Percentiles rank a stretch among this genome's conserved stretches.
phyloP scores from a whole-genome alignment of 2,888 invertebrate genomes.

The Frankliniella fusca region DNA sequence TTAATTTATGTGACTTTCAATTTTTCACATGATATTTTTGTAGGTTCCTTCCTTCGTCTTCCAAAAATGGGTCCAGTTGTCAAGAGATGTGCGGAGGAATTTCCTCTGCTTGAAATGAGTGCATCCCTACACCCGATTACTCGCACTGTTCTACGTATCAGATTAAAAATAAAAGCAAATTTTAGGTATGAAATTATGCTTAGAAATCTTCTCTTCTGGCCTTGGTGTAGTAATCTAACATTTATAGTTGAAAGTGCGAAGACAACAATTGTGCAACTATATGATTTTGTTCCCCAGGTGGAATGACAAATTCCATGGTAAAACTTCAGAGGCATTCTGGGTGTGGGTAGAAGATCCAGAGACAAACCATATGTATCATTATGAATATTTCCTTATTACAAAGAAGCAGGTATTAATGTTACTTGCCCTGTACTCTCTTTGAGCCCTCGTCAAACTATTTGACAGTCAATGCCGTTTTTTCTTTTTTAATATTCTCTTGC shows the following conservation, averaged over 20 bases:
- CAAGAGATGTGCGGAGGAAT: constrained; percentile 77
- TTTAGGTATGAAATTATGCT: constrained; percentile 45
- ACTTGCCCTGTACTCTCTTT: background rate
- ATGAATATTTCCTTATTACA: constrained; percentile 82
- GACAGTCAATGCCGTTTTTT: background rate
- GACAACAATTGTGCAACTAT: background rate
- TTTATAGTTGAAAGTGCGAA: constrained; percentile 7
- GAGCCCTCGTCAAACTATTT: no score
- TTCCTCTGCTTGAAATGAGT: constrained; percentile 80
- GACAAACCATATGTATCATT: constrained; percentile 90
- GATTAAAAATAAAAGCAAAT: constrained; percentile 70
- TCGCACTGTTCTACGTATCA: constrained; percentile 79
- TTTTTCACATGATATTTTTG: constrained; percentile 27
- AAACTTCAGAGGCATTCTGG: constrained; percentile 87
- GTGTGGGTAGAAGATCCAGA: constrained; percentile 97
- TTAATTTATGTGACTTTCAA: background rate
- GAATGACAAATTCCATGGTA: constrained; percentile 88
- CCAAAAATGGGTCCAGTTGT: constrained; percentile 69
- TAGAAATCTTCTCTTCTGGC: background rate
- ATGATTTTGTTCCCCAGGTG: constrained; percentile 53
- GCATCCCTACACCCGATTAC: constrained; percentile 92
- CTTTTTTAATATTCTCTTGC: constrained; percentile 42
- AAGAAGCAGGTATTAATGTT: constrained; percentile 64
- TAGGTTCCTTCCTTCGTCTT: constrained; percentile 69
- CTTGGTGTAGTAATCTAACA: constrained; percentile 28